phyloP scores from a whole-genome alignment of 2,113 vertebrate species.

The Siniperca knerii region DNA sequence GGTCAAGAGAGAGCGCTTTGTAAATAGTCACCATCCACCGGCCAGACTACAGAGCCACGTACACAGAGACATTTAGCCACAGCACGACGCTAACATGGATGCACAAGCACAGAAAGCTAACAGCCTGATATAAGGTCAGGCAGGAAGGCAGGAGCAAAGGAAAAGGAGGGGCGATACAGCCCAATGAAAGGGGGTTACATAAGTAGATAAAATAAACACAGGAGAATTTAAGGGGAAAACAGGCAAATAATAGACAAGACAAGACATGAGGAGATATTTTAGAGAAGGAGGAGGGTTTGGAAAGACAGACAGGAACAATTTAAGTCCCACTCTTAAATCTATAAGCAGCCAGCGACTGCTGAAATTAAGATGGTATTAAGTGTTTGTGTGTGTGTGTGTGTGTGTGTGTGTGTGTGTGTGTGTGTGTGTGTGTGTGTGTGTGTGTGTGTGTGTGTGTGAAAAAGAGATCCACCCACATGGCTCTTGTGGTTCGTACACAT shows the following conservation, averaged over 20 bases:
- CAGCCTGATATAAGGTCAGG: slow-evolving; percentile 38
- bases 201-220: slow-evolving; percentile 69
- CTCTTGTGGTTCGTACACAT: slow-evolving; percentile 28
- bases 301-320: not conserved
- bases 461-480: not conserved
- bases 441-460: not conserved
- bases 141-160: slow-evolving; percentile 57
- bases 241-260: slow-evolving; percentile 18
- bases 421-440: not conserved
- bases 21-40: slow-evolving; percentile 65
- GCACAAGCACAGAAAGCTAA: slow-evolving; percentile 48
- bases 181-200: slow-evolving; percentile 59
- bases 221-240: slow-evolving; percentile 33
- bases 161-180: slow-evolving; percentile 53
- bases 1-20: slow-evolving; percentile 66
- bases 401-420: not conserved
- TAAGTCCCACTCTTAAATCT: slow-evolving; percentile 36
- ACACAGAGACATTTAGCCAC: slow-evolving; percentile 40
- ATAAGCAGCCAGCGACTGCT: slow-evolving; percentile 40
- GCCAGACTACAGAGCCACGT: slow-evolving; percentile 53
- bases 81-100: slow-evolving; percentile 12
- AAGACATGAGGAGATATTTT: slow-evolving; percentile 1
- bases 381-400: not conserved
- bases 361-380: not conserved
- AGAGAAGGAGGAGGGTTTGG: not conserved